Percentiles rank a stretch among this genome's conserved stretches.
phyloP scores from a whole-genome alignment of 2,888 invertebrate species.

The Pachymerium ferrugineum region DNA sequence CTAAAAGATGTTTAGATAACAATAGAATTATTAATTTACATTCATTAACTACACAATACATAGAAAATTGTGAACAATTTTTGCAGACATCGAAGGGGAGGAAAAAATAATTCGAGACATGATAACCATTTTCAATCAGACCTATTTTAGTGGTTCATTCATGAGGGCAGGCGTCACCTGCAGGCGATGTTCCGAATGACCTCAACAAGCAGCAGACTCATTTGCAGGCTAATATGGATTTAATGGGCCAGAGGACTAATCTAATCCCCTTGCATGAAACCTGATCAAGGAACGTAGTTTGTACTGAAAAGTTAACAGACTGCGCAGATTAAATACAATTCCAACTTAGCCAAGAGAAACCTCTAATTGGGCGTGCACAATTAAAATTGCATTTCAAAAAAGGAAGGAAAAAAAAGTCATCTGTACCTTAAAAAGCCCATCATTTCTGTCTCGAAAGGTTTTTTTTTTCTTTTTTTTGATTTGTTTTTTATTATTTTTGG shows the following conservation, averaged over 20 bases:
- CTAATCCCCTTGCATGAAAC: constrained; percentile 9
- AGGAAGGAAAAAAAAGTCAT: background rate
- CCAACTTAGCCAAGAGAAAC: background rate
- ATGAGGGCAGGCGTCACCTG: constrained; percentile 25
- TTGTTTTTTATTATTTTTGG: background rate
- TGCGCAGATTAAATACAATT: background rate
- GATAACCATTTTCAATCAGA: constrained; percentile 14
- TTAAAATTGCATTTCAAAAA: background rate
- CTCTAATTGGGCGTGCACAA: background rate
- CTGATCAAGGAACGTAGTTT: background rate
- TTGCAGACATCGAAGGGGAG: no score
- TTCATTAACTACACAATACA: no score
- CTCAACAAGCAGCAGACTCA: constrained; percentile 19
- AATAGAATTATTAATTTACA: no score
- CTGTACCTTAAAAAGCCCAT: background rate
- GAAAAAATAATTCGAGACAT: constrained; percentile 1
- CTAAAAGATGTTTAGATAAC: background rate
- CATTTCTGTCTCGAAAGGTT: background rate
- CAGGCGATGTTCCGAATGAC: constrained; percentile 6
- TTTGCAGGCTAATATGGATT: constrained; percentile 25
- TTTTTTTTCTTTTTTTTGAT: background rate
- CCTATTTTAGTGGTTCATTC: constrained; percentile 25
- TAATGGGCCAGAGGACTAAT: constrained; percentile 19
- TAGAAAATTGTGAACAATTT: background rate
- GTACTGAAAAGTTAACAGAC: constrained; percentile 14